These are phyloP conservation scores for Sebastolobus alascanus DNA, from an alignment of 2,797 vertebrate species.

Conservation along the genomic window DNA sequence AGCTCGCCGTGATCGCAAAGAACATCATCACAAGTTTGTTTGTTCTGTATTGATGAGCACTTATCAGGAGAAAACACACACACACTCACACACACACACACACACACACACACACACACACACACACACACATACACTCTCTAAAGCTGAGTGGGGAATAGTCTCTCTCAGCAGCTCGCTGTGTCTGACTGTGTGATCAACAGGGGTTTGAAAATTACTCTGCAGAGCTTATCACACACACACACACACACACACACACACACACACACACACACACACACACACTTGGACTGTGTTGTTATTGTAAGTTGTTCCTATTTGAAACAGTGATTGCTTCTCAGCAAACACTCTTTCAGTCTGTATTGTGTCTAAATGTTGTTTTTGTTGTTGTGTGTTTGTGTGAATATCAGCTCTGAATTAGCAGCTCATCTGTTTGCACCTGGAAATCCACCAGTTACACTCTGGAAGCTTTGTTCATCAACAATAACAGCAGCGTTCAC, in stretches of 20 bases:
- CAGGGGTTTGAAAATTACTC: constrained; percentile 77
- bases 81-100: constrained; percentile 8
- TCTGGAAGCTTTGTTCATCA: constrained; percentile 1
- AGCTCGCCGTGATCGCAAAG: not conserved
- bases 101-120: constrained; percentile 14
- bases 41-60: constrained; percentile 26
- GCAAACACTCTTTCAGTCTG: constrained; percentile 33
- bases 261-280: constrained; percentile 1
- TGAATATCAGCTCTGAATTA: constrained; percentile 53
- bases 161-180: constrained; percentile 43
- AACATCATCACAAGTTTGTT: constrained; percentile 27
- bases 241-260: constrained; percentile 19
- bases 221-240: constrained; percentile 67
- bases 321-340: constrained; percentile 56
- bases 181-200: constrained; percentile 65
- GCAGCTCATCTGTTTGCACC: constrained; percentile 48
- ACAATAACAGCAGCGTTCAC: constrained; percentile 22
- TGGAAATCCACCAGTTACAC: constrained; percentile 22
- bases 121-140: constrained; percentile 20
- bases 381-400: constrained; percentile 50
- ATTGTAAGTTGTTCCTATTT: constrained; percentile 49
- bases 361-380: constrained; percentile 61
- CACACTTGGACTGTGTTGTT: constrained; percentile 32
- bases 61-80: constrained; percentile 16
- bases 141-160: constrained; percentile 39